Base-by-base conservation (phyloP, 1,140 invertebrate species). In the Pogonognathellus flavescens region DNA sequence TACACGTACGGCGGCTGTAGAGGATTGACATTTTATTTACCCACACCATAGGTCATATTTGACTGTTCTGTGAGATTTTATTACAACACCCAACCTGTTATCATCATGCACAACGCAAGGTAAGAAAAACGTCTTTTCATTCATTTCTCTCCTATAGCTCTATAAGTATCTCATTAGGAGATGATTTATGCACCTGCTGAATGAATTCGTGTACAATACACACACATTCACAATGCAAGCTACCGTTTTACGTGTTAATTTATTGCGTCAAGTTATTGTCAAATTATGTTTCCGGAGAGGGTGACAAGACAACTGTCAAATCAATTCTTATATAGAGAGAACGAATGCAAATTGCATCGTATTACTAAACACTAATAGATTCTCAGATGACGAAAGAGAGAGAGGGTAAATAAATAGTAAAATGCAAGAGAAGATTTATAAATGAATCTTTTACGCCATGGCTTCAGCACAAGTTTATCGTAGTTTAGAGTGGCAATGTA, bases 161-260 rank as follows among this genome's bases (percentile, higher is more conserved):
- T 57, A 6, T 8, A 20, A 11, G 13, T 25, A 66, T 66, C 62
- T 66, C 62, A 66, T 66, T 66, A 66, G 62, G 8, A 6, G 9
- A 66, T 9, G 25, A 66, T 66, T 66, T 66, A 66, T 66, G 62
- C 62, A 66, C 22, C 11, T 55, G 62, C 22, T 18, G n/a, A 18
- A 66, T 66, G 62, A 66, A 66, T 66, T 20, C 13, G 41, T 70
- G 4, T 41, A 70, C 20, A 49, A 14, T 60, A n/a, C n/a, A 72
- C 41, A 72, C 25, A 72, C 41, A 31, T 14, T 25, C 16, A 49
- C 25, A 49, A 41, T n/a, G 41, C 31, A n/a, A 76, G 41, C 70
- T 76, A 76, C 70, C 70, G 70, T 76, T 76, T 76, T 76, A 76
- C 70, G 70, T 76, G 70, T 31, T 50, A 76, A 76, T 76, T 76